Base-by-base conservation (phyloP, 2,113 vertebrate genomes). In the Tinamus guttatus region DNA sequence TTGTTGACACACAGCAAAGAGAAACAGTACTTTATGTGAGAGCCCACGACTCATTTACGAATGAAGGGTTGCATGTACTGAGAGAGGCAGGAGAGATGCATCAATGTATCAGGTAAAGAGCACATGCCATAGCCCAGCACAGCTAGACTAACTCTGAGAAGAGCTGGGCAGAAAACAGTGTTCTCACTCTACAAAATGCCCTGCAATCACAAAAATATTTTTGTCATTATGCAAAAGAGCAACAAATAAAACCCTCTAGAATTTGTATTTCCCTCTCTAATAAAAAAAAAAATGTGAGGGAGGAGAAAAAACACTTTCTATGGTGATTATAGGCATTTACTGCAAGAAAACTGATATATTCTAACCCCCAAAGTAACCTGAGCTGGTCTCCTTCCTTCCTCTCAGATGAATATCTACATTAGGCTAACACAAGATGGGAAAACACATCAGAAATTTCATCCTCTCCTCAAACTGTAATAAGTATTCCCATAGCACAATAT, bases 1-100 rank as follows among this genome's bases (percentile, higher is more conserved):
- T 78, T 60, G 47, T 22, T 93, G 92, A 84, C 2, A 4, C 79
- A 93, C 36, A 83, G 93, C 76, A 92, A 85, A 85, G 93, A 92
- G 86, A 82, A 82, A 76, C 2, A 28, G 32, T 71, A 81, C 74
- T 92, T 89, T 4, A 78, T 59, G 47, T 70, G 76, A 89, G 43
- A 94, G 77, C 67, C 63, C 74, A 59, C 92, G 94, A 96, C 64
- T 95, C 93, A 94, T 76, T 76, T 76, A 85, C 70, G 90, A 89
- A 91, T 83, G 59, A 95, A 92, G 81, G 54, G 85, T 8, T 86
- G 41, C 27, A 36, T 8, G 16, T 67, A 81, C 58, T 82, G 56
- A 59, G 73, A 77, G 52, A 91, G 38, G 77, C 73, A 70, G 90
- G 79, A 95, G 94, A 47, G 56, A 69, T 80, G 87, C 91, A 87